These are phyloP conservation scores for Sterrhoptilus dennistouni DNA, from an alignment of 2,113 vertebrate genomes.

Conservation along the genomic window DNA sequence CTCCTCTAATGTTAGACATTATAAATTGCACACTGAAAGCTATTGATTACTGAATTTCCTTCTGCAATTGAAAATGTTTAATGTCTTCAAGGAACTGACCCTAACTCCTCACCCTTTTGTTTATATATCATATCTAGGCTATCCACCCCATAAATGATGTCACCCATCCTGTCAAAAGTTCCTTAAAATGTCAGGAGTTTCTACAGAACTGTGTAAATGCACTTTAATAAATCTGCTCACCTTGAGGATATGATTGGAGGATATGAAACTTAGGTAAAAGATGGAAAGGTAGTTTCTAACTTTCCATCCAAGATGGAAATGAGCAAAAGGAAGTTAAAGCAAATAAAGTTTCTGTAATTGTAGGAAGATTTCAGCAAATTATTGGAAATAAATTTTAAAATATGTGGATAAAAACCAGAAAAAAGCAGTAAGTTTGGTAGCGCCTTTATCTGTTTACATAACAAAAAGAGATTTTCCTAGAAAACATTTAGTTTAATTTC, in stretches of 20 bases:
- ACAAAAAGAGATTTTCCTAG: background rate
- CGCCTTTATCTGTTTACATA: background rate
- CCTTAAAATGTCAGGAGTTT: background rate
- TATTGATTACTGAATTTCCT: background rate
- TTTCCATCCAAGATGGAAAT: background rate
- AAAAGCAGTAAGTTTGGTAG: background rate
- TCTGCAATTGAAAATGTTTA: background rate
- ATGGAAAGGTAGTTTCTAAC: background rate
- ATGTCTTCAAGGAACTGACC: background rate
- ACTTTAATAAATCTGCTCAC: background rate
- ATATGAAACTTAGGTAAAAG: background rate
- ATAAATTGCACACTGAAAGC: slow-evolving; percentile 2
- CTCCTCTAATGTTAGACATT: slow-evolving; percentile 24
- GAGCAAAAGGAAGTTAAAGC: background rate
- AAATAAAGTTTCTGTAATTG: background rate
- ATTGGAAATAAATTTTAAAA: background rate
- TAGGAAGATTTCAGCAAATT: background rate
- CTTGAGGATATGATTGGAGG: background rate
- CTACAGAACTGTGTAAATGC: background rate
- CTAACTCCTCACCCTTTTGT: background rate
- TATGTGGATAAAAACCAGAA: background rate
- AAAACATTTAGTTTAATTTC: background rate
- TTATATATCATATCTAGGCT: background rate
- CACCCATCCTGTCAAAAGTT: background rate
- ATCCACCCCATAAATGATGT: background rate